Evolutionary conservation across 2,113 vertebrate genomes (phyloP), one percentile per base, ranked within the genome.

Genomic region (Cinclus cinclus): DNA sequence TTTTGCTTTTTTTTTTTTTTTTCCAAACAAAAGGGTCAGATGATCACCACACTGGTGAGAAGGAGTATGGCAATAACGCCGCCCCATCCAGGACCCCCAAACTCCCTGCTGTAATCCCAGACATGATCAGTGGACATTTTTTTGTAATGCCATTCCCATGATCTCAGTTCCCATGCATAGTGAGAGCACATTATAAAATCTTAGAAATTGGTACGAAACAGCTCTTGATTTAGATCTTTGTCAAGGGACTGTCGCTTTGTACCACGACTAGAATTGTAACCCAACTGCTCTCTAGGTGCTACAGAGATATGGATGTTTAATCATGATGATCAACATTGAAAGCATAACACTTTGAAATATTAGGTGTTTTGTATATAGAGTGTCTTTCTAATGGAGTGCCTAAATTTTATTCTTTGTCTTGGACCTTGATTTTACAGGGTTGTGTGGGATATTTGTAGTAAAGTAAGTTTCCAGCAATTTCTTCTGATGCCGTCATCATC

Each of bases 401-500:
- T 76, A 67, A 92, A 90, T 94, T 46, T 92, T 11, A 13, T 74
- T 81, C 77, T 82, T 91, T 95, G 37, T 46, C 82, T 82, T 60
- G 17, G 50, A 91, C n/a, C n/a, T 63, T 94, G 39, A 37, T 95
- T 85, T 89, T 65, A 37, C 19, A 59, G 15, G 8, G 39, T 33
- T 65, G 3, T 56, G 39, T 11, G 44, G 9, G 23, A 56, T 76
- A 85, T 69, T 65, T 49, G 5, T 30, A 80, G 60, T 55, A 25
- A 55, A 95, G n/a, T 83, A 84, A 81, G 80, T 82, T 94, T 75
- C 27, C 39, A 83, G 71, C 56, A 90, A 96, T 94, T 97, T 90
- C 87, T 96, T 96, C 78, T 70, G 44, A 53, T 73, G 82, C 83
- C 53, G 65, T 73, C 91, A 55, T 77, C 83, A 82, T 88, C 69